Evolutionary conservation across 2,113 vertebrate genomes (phyloP).

Genomic region (Piaya cayana): DNA sequence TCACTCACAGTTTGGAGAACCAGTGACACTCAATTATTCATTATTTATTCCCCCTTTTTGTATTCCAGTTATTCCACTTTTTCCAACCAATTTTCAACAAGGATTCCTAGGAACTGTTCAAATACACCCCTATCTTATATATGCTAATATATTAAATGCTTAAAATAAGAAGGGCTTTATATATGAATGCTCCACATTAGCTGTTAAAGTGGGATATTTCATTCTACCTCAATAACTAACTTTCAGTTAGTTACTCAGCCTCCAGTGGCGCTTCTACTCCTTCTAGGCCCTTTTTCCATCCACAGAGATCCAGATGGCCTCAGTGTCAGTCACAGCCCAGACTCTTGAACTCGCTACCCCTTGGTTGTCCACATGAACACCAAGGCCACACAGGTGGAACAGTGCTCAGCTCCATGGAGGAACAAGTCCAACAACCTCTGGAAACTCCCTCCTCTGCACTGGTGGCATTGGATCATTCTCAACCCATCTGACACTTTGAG

Average conservation of each 20-base stretch:
- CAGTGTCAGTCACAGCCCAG: background rate
- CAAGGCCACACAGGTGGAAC: background rate
- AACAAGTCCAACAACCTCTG: background rate
- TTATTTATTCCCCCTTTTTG: background rate
- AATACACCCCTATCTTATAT: background rate
- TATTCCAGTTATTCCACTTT: background rate
- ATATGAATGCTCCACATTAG: background rate
- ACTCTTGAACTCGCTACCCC: background rate
- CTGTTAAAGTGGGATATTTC: background rate
- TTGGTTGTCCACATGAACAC: background rate
- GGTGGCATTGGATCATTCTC: background rate
- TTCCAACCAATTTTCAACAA: background rate
- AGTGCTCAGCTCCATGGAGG: background rate
- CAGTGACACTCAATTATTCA: background rate
- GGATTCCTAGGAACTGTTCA: background rate
- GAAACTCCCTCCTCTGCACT: background rate
- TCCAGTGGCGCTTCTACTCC: background rate
- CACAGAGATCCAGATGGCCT: background rate
- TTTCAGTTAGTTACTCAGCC: background rate
- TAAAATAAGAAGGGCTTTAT: background rate
- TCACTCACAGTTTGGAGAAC: background rate
- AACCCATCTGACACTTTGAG: background rate
- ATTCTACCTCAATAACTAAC: background rate
- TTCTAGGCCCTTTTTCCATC: background rate
- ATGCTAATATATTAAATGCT: background rate